Base-by-base conservation (phyloP, 2,888 invertebrate species). In the Dryadula phaetusa region DNA sequence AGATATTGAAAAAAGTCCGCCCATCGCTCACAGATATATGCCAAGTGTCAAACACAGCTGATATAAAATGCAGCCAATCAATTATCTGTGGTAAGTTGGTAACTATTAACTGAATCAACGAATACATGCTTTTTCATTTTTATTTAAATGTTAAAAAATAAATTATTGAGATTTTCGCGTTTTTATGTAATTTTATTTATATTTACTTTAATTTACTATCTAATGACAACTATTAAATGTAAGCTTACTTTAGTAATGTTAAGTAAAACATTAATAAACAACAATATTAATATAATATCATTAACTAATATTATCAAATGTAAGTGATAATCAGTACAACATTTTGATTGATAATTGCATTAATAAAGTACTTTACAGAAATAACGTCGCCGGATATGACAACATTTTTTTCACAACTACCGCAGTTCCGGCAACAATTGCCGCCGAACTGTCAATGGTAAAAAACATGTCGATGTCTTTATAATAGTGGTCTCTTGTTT, bases 371-470 rank as follows among this genome's bases (percentile, higher is more conserved):
- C 2, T 12, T 18, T 34, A 12, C 10, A 14, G 20, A 34, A 34
- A 28, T 62, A 37, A 6, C 8, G 53, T 14, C 25, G 34, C 82
- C 85, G 88, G 88, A 88, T 82, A 74, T 88, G 84, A 84, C 83
- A 81, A 75, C 79, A 79, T 73, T 76, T 67, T 44, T 74, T 69
- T 66, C 72, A 67, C 68, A 73, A 77, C 69, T 79, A 76, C 87
- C 78, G 87, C 87, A 87, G 85, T 89, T 88, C 89, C 89, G 88
- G 84, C 82, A 86, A 82, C 85, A 84, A 85, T 86, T 86, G 82
- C 87, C 87, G 88, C 87, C 84, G 82, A 82, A 83, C 81, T 88
- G 90, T 88, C 88, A 89, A 84, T 78, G 68, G 75, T 66, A 73
- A 75, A 79, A 83, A 89, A 86, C 77, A 91, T 90, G 90, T 89